These are phyloP conservation scores for Malacoraja senta DNA, from an alignment of 2,797 vertebrate species.

Conservation along the genomic window DNA sequence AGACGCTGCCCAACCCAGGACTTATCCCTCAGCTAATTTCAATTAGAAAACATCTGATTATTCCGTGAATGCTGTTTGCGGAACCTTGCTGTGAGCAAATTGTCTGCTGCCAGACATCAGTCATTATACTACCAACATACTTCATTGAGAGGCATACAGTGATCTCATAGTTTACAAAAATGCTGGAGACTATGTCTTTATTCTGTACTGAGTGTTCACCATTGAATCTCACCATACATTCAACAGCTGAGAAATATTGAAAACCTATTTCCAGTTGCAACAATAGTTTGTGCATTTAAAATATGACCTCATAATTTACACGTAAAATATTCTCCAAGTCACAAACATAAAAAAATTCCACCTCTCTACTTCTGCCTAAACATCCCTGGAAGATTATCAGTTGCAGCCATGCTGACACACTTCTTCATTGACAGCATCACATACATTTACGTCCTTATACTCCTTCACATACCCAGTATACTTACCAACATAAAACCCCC, in stretches of 20 bases:
- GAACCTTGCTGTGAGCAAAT: not conserved
- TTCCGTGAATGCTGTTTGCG: not conserved
- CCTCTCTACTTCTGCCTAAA: no score
- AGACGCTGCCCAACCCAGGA: not conserved
- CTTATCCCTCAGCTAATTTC: not conserved
- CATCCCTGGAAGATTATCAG: no score
- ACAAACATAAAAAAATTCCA: no score
- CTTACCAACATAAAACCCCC: no score
- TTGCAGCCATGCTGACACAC: no score
- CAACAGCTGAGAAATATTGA: not conserved
- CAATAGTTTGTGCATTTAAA: not conserved
- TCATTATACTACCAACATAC: not conserved
- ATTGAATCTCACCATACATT: no score
- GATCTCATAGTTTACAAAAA: not conserved
- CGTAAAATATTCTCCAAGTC: no score
- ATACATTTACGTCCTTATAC: no score
- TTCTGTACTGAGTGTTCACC: not conserved
- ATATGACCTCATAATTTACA: not conserved
- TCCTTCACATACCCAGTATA: no score
- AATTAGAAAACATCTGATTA: not conserved
- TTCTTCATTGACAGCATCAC: no score
- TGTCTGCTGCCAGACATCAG: not conserved
- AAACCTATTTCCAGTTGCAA: not conserved
- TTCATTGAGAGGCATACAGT: not conserved
- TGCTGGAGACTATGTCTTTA: not conserved